Evolutionary conservation across 1,140 invertebrate genomes (phyloP).

Genomic region (Babylonia areolata): DNA sequence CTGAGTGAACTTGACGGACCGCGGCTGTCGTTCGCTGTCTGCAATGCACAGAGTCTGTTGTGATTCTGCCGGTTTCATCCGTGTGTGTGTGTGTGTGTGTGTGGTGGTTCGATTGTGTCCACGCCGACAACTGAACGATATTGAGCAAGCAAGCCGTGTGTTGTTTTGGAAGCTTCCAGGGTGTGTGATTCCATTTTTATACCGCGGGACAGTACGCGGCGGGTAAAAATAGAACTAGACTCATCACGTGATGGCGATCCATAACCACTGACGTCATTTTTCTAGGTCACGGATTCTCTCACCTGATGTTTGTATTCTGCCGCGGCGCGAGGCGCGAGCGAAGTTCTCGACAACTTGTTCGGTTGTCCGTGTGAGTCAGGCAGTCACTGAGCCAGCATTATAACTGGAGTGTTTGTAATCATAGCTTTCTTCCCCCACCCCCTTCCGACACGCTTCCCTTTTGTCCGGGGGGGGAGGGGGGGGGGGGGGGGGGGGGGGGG

Average conservation of each 20-base stretch:
- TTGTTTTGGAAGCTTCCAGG: not conserved
- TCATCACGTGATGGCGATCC: slow-evolving; percentile 25
- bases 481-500: too few relatives aligned
- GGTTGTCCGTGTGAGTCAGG: too few relatives aligned
- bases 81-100: not conserved
- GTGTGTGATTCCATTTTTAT: slow-evolving; percentile 1
- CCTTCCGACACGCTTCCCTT: not conserved
- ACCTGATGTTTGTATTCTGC: not conserved
- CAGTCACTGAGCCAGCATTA: too few relatives aligned
- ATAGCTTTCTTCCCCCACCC: too few relatives aligned
- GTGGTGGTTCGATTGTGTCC: not conserved
- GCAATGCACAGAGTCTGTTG: too few relatives aligned
- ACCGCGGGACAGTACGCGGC: slow-evolving; percentile 5
- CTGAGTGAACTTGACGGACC: too few relatives aligned
- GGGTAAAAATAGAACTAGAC: slow-evolving; percentile 8
- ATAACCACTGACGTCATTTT: slow-evolving; percentile 5
- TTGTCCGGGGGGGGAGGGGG: too few relatives aligned
- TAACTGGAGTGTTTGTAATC: too few relatives aligned
- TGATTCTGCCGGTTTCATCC: not conserved
- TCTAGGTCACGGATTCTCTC: slow-evolving; percentile 18
- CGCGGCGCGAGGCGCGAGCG: not conserved
- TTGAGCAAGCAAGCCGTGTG: not conserved
- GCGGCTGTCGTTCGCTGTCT: too few relatives aligned
- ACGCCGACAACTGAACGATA: not conserved
- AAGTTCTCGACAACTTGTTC: not conserved